Percentiles rank a stretch among this genome's conserved stretches.
phyloP scores from a whole-genome alignment of 2,888 invertebrate species.

The Ethmia dodecea region DNA sequence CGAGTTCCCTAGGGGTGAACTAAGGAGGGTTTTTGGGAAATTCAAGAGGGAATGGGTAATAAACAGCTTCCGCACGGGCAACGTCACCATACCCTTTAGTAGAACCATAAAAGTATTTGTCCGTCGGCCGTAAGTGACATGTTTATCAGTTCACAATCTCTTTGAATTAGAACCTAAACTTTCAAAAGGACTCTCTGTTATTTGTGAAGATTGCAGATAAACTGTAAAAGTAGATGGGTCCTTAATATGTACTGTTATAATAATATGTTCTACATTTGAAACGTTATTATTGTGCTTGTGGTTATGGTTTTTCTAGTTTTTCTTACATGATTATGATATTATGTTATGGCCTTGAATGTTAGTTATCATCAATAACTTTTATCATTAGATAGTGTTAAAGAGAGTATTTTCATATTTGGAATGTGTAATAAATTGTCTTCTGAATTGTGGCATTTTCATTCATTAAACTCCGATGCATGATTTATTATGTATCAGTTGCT shows the following conservation, averaged over 20 bases:
- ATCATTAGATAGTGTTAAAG: conserved; percentile 1
- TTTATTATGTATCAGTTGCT: conserved; percentile 8
- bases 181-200: no score
- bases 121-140: no score
- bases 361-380: conserved; percentile 4
- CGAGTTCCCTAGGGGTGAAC: no score
- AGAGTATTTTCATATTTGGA: conserved; percentile 3
- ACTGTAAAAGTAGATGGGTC: neutral
- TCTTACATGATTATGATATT: neutral
- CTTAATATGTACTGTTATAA: neutral
- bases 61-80: no score
- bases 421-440: conserved; percentile 9
- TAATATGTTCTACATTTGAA: no score
- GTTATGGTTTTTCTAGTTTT: no score
- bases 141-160: no score
- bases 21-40: no score
- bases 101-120: no score
- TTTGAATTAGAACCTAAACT: no score
- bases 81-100: no score
- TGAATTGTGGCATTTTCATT: conserved; percentile 11
- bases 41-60: no score
- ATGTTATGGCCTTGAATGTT: neutral
- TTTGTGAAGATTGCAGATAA: conserved; percentile 11
- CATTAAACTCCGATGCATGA: conserved; percentile 8
- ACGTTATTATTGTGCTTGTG: neutral